Percentiles rank a stretch among this genome's conserved stretches.
phyloP scores from a whole-genome alignment of 2,113 vertebrate genomes.

The Corythaeola cristata region DNA sequence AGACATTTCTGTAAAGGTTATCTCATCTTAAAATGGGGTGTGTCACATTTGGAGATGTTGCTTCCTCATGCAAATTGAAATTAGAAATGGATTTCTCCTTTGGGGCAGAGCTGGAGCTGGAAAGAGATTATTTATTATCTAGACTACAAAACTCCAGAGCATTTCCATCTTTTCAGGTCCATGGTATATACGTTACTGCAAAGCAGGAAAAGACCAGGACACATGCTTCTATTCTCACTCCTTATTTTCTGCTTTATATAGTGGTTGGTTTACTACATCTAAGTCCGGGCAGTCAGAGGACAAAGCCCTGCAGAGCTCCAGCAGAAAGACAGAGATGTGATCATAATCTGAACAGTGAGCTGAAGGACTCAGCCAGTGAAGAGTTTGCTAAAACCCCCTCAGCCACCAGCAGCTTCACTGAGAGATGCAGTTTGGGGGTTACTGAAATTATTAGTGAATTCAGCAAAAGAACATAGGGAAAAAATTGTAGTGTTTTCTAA shows the following conservation, averaged over 20 bases:
- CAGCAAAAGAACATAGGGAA: not conserved
- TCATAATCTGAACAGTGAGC: not conserved
- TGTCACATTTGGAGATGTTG: not conserved
- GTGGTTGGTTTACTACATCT: not conserved
- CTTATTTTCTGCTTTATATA: not conserved
- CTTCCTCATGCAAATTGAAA: not conserved
- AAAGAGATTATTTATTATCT: not conserved
- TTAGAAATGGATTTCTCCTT: not conserved
- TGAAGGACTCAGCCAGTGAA: not conserved
- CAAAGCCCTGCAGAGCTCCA: not conserved
- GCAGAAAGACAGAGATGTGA: not conserved
- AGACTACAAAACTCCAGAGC: not conserved
- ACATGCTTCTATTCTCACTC: accelerated
- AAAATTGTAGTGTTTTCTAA: not conserved
- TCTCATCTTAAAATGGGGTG: not conserved
- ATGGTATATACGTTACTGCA: not conserved
- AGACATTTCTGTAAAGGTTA: not conserved
- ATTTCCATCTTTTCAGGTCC: not conserved
- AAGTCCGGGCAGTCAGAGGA: not conserved
- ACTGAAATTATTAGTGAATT: not conserved
- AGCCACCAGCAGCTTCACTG: not conserved
- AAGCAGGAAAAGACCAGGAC: not conserved
- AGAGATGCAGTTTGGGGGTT: not conserved
- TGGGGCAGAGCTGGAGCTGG: not conserved
- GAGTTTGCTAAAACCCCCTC: not conserved